phyloP scores from a whole-genome alignment of 2,113 vertebrate species.

The Egretta garzetta region DNA sequence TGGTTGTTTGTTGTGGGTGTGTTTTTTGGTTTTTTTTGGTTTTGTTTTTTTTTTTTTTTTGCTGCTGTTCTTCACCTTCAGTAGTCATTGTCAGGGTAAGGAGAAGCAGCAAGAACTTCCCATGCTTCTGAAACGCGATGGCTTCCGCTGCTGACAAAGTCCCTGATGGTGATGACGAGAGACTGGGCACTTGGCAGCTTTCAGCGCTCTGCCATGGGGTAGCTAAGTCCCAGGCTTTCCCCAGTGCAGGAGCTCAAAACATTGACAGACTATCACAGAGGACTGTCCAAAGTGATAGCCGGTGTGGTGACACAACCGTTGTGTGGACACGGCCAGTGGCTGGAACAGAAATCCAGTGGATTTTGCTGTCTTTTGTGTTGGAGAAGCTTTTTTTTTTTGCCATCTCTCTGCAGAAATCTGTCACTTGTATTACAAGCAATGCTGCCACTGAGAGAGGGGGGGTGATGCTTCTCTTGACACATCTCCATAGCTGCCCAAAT shows the following conservation, averaged over 20 bases:
- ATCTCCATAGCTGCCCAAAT: neutral
- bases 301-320: neutral
- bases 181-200: neutral
- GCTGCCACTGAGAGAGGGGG: neutral
- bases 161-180: neutral
- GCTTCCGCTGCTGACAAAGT: neutral
- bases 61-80: slow-evolving; percentile 28
- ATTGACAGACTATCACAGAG: neutral
- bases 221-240: neutral
- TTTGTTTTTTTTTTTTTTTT: neutral
- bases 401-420: neutral
- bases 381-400: neutral
- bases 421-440: neutral
- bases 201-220: neutral
- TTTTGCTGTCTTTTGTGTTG: neutral
- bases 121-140: neutral
- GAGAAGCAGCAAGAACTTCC: neutral
- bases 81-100: neutral
- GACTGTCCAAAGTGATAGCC: neutral
- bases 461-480: neutral
- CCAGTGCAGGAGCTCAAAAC: neutral
- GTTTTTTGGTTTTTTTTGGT: too few relatives aligned
- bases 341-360: neutral
- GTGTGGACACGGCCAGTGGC: neutral
- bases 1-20: too few relatives aligned